Conservation (phyloP, 2,113 vertebrate genomes). For the Xiphophorus hellerii region DNA sequence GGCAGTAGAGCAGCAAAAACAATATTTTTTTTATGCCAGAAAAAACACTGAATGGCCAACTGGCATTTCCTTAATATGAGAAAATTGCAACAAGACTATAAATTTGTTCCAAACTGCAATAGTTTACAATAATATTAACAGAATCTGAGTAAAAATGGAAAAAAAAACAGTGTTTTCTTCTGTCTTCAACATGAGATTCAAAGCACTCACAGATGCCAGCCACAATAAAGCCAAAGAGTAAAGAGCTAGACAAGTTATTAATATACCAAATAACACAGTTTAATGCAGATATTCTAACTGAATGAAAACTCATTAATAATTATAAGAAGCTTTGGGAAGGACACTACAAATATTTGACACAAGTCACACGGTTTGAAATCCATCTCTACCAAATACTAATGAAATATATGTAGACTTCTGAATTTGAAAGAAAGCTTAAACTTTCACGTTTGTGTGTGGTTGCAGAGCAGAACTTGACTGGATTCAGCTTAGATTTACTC, state of each 20-base stretch:
- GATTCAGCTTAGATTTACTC: constrained; percentile 42
- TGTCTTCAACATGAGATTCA: not conserved
- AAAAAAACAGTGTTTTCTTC: not conserved
- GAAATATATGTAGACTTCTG: not conserved
- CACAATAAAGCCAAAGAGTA: not conserved
- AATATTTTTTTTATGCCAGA: not conserved
- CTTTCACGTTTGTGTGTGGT: too few species aligned
- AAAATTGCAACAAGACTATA: not conserved
- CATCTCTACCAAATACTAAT: not conserved
- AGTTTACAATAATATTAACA: not conserved
- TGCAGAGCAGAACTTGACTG: too few species aligned
- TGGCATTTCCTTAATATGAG: not conserved
- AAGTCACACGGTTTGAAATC: not conserved
- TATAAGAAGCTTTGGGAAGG: not conserved
- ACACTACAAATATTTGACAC: not conserved
- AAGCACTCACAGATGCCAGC: not conserved
- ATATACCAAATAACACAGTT: constrained; percentile 23
- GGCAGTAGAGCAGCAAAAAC: not conserved
- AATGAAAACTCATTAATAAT: not conserved
- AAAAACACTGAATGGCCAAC: not conserved
- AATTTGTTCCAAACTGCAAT: not conserved
- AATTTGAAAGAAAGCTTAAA: not conserved
- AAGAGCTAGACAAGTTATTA: not conserved
- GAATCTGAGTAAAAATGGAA: not conserved
- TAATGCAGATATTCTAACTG: not conserved